Percentiles rank a stretch among this genome's conserved stretches.
phyloP scores from a whole-genome alignment of 1,140 invertebrate genomes.

The Drosophila simulans region DNA sequence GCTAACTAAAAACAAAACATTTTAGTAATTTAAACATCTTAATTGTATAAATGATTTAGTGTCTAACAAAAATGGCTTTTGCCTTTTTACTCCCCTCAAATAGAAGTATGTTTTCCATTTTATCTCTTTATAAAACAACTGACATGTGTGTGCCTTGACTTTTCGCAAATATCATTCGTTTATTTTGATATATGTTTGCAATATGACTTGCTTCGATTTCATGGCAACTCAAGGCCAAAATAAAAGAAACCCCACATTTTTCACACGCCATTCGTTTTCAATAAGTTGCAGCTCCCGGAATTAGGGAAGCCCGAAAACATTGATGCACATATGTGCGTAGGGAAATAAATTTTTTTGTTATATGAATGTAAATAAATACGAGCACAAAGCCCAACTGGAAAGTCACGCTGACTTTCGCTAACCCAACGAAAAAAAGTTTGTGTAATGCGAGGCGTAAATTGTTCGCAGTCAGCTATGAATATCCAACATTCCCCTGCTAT shows the following conservation, averaged over 20 bases:
- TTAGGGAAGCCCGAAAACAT: slow-evolving; percentile 58
- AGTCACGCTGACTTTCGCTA: slow-evolving; percentile 72
- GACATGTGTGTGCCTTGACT: slow-evolving; percentile 12
- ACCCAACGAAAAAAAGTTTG: slow-evolving; percentile 59
- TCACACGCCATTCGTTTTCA: slow-evolving; percentile 80
- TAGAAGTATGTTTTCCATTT: neutral
- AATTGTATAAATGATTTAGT: neutral
- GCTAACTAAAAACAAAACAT: too few species aligned
- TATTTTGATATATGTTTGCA: slow-evolving; percentile 38
- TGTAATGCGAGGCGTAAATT: slow-evolving; percentile 72
- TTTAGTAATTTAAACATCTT: neutral
- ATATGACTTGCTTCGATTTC: slow-evolving; percentile 42
- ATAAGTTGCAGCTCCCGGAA: slow-evolving; percentile 65
- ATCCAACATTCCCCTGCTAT: neutral
- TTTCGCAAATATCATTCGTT: slow-evolving; percentile 22
- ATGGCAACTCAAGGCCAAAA: slow-evolving; percentile 12
- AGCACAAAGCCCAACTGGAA: slow-evolving; percentile 20
- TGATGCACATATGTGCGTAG: slow-evolving; percentile 27
- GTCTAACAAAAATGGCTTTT: neutral
- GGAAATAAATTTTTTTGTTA: slow-evolving; percentile 18
- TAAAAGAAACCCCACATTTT: slow-evolving; percentile 44
- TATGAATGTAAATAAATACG: slow-evolving; percentile 40
- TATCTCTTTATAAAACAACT: neutral
- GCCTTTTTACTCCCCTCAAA: neutral
- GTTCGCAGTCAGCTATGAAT: slow-evolving; percentile 58